Evolutionary conservation across 2,888 invertebrate species (phyloP).

Genomic region (Acleris laterana): DNA sequence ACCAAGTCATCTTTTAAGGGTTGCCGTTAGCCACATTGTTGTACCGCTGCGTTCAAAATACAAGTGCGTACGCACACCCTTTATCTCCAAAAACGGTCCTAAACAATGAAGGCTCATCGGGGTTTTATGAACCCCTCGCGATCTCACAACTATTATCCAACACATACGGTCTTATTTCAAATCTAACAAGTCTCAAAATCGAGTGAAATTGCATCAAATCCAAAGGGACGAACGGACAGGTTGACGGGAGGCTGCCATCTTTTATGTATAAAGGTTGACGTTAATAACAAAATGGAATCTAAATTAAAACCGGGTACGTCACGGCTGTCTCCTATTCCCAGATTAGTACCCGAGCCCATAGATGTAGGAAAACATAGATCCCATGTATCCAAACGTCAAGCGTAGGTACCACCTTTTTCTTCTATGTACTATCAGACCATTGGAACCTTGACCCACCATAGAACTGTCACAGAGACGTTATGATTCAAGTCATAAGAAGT

Average conservation of each 20-base stretch:
- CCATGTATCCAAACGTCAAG: too few species aligned
- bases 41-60: not conserved
- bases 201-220: not conserved
- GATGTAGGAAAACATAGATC: too few species aligned
- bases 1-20: too few species aligned
- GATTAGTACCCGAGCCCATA: too few species aligned
- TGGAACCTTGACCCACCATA: too few species aligned
- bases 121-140: conserved; percentile 34
- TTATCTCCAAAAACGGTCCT: conserved; percentile 33
- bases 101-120: conserved; percentile 35
- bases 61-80: conserved; percentile 23
- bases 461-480: too few species aligned
- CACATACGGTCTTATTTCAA: not conserved
- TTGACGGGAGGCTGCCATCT: conserved; percentile 26
- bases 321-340: not conserved
- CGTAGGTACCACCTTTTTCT: too few species aligned
- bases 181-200: conserved; percentile 2
- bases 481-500: too few species aligned
- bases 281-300: conserved; percentile 27
- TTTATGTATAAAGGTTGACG: conserved; percentile 24
- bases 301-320: conserved; percentile 9
- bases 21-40: too few species aligned
- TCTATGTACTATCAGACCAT: too few species aligned
- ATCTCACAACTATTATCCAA: conserved; percentile 19
- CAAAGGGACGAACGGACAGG: conserved; percentile 12